These are phyloP conservation scores for Lissocephala sabroskyi DNA, from an alignment of 2,888 invertebrate species.

Conservation along the genomic window DNA sequence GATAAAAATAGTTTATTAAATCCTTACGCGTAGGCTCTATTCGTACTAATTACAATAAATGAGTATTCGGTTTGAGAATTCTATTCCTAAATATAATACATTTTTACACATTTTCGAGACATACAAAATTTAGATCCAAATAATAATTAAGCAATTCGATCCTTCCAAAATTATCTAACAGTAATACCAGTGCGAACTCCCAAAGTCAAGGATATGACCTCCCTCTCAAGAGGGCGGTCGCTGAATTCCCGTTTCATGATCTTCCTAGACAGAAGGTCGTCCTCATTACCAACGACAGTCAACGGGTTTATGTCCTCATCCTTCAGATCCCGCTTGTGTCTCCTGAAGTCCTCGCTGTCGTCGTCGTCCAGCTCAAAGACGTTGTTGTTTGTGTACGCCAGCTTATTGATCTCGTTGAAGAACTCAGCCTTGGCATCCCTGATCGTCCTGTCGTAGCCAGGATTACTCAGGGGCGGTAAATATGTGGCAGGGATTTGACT, in stretches of 20 bases:
- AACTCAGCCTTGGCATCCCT: constrained; percentile 48
- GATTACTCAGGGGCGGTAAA: constrained; percentile 58
- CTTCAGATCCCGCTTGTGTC: constrained; percentile 38
- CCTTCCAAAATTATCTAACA: no score
- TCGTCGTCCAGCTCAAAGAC: constrained; percentile 54
- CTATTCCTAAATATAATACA: constrained; percentile 19
- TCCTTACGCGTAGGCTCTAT: background rate
- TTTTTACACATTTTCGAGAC: constrained; percentile 24
- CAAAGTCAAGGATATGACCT: constrained; percentile 51
- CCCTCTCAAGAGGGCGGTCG: constrained; percentile 32
- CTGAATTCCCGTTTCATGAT: constrained; percentile 50
- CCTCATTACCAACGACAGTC: constrained; percentile 8
- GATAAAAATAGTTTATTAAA: background rate
- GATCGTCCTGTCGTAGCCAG: constrained; percentile 54
- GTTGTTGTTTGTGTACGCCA: constrained; percentile 54
- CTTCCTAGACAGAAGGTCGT: constrained; percentile 51
- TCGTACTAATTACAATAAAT: background rate
- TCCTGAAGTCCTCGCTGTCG: constrained; percentile 18
- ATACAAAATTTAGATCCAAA: constrained; percentile 13
- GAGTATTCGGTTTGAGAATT: no score
- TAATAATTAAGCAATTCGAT: no score
- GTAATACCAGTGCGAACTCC: constrained; percentile 49
- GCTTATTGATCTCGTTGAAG: constrained; percentile 63
- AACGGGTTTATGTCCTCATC: constrained; percentile 17
- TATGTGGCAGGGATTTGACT: constrained; percentile 65